Conservation (phyloP, 2,113 vertebrate genomes). For the Emberiza fucata region DNA sequence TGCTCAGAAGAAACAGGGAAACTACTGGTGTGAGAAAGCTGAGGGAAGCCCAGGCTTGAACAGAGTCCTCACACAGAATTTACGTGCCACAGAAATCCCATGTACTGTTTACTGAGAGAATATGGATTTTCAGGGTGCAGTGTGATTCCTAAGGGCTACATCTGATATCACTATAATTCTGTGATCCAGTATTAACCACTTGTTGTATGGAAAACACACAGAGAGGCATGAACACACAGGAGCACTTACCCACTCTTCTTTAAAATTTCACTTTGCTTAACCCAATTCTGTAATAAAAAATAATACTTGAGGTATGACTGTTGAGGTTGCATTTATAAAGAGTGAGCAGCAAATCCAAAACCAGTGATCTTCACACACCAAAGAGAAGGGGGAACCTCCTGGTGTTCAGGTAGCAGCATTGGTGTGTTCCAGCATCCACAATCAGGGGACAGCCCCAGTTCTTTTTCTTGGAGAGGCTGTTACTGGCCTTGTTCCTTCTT, state of each 20-base stretch:
- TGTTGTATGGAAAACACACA: background rate
- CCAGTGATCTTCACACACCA: accelerated
- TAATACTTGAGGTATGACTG: background rate
- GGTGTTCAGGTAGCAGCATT: background rate
- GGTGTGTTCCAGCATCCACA: background rate
- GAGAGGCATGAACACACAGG: background rate
- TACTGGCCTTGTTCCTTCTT: background rate
- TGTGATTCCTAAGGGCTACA: background rate
- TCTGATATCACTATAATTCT: background rate
- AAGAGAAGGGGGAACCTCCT: background rate
- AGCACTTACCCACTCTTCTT: background rate
- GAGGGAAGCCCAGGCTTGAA: background rate
- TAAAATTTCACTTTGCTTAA: background rate
- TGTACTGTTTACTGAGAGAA: background rate
- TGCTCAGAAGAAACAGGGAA: background rate
- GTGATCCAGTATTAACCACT: background rate
- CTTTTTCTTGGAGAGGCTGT: background rate
- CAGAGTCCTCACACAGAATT: background rate
- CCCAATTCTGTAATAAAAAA: background rate
- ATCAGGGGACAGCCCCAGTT: background rate
- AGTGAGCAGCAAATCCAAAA: background rate
- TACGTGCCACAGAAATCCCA: background rate
- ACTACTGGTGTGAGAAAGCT: background rate
- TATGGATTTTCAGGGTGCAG: background rate
- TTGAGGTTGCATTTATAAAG: background rate